Percentiles rank a stretch among this genome's conserved stretches.
These are phyloP conservation scores for Gasterosteus nipponicus DNA, from an alignment of 2,113 vertebrate species.

Conservation along the genomic window DNA sequence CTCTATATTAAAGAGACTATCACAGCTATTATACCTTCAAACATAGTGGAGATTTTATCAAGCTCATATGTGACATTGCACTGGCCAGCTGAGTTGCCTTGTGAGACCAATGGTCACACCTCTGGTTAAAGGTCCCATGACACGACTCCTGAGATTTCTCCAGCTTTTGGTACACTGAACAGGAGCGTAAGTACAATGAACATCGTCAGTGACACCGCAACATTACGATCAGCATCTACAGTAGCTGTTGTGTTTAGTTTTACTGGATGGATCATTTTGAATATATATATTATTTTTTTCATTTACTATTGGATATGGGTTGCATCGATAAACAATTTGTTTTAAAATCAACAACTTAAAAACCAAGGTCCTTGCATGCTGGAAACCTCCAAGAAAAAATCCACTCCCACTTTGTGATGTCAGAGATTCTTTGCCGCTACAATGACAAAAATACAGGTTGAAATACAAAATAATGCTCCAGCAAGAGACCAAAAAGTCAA, in stretches of 20 bases:
- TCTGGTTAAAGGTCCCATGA: conserved; percentile 39
- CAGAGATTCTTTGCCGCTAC: background rate
- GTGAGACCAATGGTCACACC: conserved; percentile 12
- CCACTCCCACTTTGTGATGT: background rate
- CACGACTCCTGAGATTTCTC: background rate
- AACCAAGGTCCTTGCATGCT: background rate
- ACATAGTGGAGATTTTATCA: conserved; percentile 79
- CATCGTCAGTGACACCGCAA: background rate
- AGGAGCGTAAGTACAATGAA: background rate
- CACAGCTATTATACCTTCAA: conserved; percentile 45
- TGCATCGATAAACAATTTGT: background rate
- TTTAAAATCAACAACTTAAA: background rate
- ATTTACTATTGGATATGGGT: background rate
- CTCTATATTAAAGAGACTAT: conserved; percentile 19
- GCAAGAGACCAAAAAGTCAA: too few species aligned
- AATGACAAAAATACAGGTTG: background rate
- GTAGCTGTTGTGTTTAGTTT: background rate
- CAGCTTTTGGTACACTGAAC: background rate
- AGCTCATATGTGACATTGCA: conserved; percentile 12
- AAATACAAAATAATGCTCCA: background rate
- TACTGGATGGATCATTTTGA: background rate
- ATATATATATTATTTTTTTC: background rate
- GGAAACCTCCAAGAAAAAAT: background rate
- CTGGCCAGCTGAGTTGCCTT: conserved; percentile 8
- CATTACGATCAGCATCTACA: background rate